These are phyloP conservation scores for Spodoptera frugiperda DNA, from an alignment of 1,140 invertebrate species.

Conservation along the genomic window DNA sequence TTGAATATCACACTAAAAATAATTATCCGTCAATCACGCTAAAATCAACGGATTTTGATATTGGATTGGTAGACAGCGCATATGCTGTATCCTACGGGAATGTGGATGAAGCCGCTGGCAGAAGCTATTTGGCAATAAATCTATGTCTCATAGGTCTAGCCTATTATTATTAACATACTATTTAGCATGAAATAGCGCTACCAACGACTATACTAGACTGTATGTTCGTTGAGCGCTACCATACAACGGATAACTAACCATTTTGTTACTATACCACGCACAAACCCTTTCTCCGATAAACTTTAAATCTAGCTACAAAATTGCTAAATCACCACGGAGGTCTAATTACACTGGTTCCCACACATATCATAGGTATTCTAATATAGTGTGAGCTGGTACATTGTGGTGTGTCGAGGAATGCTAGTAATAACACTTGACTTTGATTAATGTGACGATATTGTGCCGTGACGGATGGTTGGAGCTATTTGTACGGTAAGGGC, in stretches of 20 bases:
- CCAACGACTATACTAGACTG: too few species aligned
- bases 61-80: too few species aligned
- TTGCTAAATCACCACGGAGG: conserved; percentile 10
- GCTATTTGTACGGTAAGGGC: neutral
- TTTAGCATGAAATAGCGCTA: too few species aligned
- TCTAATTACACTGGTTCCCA: neutral
- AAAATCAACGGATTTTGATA: too few species aligned
- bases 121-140: too few species aligned
- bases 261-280: neutral
- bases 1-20: too few species aligned
- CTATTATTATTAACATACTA: too few species aligned
- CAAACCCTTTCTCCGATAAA: neutral
- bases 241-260: neutral
- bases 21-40: too few species aligned
- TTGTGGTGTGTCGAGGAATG: conserved; percentile 30
- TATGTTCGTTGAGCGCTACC: too few species aligned
- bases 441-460: conserved; percentile 33
- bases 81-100: too few species aligned
- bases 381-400: neutral
- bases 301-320: conserved; percentile 5
- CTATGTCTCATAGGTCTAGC: too few species aligned
- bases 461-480: neutral
- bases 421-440: conserved; percentile 37
- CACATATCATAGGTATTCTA: neutral
- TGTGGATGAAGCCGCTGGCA: too few species aligned